phyloP scores from a whole-genome alignment of 2,797 vertebrate species.

The Pantherophis vulpinus region DNA sequence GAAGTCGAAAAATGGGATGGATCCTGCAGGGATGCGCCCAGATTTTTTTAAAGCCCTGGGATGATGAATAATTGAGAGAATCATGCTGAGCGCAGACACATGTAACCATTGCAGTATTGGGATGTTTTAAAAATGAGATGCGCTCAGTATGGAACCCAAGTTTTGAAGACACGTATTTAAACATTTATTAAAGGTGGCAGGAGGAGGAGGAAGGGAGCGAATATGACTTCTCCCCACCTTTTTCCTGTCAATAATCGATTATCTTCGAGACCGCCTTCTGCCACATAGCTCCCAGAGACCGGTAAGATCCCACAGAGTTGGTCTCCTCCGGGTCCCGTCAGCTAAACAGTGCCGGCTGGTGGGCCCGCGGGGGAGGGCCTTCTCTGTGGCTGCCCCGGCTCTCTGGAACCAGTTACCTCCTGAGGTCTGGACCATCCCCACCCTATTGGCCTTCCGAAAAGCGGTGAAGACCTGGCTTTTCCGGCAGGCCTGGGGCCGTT shows the following conservation, averaged over 20 bases:
- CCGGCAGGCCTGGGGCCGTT: too few species aligned
- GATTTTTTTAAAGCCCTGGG: constrained; percentile 32
- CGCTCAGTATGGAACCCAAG: constrained; percentile 53
- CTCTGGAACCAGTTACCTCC: too few species aligned
- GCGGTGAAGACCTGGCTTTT: too few species aligned
- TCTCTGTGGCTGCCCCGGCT: too few species aligned
- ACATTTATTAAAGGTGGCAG: constrained; percentile 46
- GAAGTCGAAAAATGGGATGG: constrained; percentile 39
- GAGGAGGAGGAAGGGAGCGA: not conserved
- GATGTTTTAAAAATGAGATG: constrained; percentile 43
- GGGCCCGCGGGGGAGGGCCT: too few species aligned
- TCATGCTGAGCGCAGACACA: constrained; percentile 48
- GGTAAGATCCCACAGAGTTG: too few species aligned
- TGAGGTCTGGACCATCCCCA: too few species aligned
- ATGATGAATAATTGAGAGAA: constrained; percentile 60
- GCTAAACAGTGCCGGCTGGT: too few species aligned
- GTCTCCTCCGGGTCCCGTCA: too few species aligned
- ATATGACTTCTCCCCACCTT: not conserved
- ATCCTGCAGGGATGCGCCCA: not conserved
- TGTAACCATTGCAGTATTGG: constrained; percentile 43
- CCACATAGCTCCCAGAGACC: too few species aligned
- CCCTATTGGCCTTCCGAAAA: too few species aligned
- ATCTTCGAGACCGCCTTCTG: too few species aligned
- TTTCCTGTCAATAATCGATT: not conserved
- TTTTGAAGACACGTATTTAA: constrained; percentile 43